Conservation (phyloP, 1,140 invertebrate species). For the Cotesia typhae region DNA sequence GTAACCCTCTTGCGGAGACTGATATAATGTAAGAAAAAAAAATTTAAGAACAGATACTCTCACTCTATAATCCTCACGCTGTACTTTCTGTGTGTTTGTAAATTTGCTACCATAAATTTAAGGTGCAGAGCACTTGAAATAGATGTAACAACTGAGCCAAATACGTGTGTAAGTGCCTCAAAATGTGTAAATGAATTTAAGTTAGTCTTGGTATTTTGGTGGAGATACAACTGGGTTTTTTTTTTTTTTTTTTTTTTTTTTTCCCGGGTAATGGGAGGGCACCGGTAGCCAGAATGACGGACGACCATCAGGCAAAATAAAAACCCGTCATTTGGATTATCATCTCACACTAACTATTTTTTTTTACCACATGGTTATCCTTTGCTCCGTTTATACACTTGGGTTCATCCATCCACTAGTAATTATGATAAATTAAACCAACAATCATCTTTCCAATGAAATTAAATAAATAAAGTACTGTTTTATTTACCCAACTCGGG, state of each 20-base stretch:
- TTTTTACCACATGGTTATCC: slow-evolving; percentile 13
- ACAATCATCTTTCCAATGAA: slow-evolving; percentile 6
- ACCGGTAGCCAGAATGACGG: slow-evolving; percentile 18
- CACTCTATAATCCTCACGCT: background rate
- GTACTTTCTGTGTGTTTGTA: background rate
- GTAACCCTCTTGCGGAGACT: no score
- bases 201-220: slow-evolving; percentile 8
- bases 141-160: no score
- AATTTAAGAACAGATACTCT: background rate
- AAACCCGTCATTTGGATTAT: no score
- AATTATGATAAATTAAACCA: slow-evolving; percentile 37
- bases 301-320: slow-evolving; percentile 8
- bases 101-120: background rate
- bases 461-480: slow-evolving; percentile 1
- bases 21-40: background rate
- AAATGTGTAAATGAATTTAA: background rate
- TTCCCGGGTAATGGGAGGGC: background rate
- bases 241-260: background rate
- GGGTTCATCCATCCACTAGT: slow-evolving; percentile 30
- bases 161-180: background rate
- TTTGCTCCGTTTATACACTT: background rate
- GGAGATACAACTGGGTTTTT: background rate
- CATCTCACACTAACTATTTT: slow-evolving; percentile 2
- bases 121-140: no score
- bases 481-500: no score